These are phyloP conservation scores for Hypothenemus hampei DNA, from an alignment of 1,140 invertebrate genomes.

Conservation along the genomic window DNA sequence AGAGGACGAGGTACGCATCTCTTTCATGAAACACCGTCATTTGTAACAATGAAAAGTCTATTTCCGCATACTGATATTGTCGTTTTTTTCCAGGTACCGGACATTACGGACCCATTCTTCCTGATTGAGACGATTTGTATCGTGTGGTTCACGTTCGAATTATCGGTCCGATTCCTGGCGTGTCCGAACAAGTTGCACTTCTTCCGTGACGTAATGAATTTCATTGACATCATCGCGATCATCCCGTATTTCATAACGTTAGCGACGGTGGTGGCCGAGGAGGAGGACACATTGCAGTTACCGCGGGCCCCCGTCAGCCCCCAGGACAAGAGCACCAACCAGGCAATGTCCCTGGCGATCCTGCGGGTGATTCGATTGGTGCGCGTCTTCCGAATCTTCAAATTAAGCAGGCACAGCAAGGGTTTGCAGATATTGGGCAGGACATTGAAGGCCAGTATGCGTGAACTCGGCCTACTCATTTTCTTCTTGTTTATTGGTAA, in stretches of 20 bases:
- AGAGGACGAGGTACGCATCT: constrained; percentile 25
- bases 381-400: constrained; percentile 98
- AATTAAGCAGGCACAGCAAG: constrained; percentile 95
- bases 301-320: constrained; percentile 82
- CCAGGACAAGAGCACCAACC: constrained; percentile 86
- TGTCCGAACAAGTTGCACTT: constrained; percentile 98
- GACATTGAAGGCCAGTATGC: constrained; percentile 98
- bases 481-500: constrained; percentile 99
- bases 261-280: constrained; percentile 95
- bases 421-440: constrained; percentile 96
- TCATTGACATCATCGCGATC: constrained; percentile 99
- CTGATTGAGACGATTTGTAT: constrained; percentile 97
- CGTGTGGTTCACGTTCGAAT: constrained; percentile 98
- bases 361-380: constrained; percentile 95
- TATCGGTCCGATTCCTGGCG: constrained; percentile 95
- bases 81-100: constrained; percentile 61
- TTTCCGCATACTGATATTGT: background rate
- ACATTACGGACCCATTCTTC: constrained; percentile 97
- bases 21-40: background rate
- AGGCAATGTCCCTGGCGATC: constrained; percentile 97
- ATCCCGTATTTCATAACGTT: constrained; percentile 99
- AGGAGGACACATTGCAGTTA: constrained; percentile 79
- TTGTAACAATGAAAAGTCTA: background rate
- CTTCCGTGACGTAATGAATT: constrained; percentile 99
- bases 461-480: constrained; percentile 98